Evolutionary conservation across 2,113 vertebrate species (phyloP), one percentile per base, ranked within the genome.

Genomic region (Apteryx mantelli): DNA sequence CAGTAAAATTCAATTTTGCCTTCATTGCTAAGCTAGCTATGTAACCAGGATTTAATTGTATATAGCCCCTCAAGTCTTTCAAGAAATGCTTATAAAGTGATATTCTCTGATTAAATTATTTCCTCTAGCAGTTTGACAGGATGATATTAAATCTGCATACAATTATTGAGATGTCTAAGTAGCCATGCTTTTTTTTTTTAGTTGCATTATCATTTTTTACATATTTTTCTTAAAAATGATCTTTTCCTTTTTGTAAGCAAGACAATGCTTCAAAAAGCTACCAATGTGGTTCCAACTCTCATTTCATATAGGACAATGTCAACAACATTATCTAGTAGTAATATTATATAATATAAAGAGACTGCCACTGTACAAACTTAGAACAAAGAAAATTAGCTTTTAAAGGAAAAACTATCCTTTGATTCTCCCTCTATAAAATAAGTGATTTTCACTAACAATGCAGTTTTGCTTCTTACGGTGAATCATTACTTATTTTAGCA

Each of bases 201-300:
- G 8, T 69, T 84, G 5, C 15, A n/a, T 38, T 60, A 21, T 28
- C 68, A 6, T 16, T 77, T 65, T 68, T 52, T 2, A 7, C 20
- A 0, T 0, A 12, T 58, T 94, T 85, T 82, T 53, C 34, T 6
- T 17, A 46, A 21, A 73, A 69, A 24, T 10, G 0, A 18, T 84
- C 2, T 1, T 66, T 65, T 65, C 50, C 4, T 69, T 73, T 82
- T 65, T 3, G 3, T 38, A 60, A 78, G 4, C n/a, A 85, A 69
- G 8, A 3, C 38, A 73, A 60, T 58, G 10, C 7, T 75, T 60
- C 17, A 78, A 65, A 25, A 44, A 74, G 25, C 2, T 44, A 55
- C 8, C 82, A 22, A 20, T 69, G 5, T 48, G 9, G 4, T 32
- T 38, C 6, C 5, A 1, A 44, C 11, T 77, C 8, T 36, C 48